Evolutionary conservation across 1,140 invertebrate genomes (phyloP), one percentile per base, ranked within the genome.

Genomic region (Heliconius hewitsoni): DNA sequence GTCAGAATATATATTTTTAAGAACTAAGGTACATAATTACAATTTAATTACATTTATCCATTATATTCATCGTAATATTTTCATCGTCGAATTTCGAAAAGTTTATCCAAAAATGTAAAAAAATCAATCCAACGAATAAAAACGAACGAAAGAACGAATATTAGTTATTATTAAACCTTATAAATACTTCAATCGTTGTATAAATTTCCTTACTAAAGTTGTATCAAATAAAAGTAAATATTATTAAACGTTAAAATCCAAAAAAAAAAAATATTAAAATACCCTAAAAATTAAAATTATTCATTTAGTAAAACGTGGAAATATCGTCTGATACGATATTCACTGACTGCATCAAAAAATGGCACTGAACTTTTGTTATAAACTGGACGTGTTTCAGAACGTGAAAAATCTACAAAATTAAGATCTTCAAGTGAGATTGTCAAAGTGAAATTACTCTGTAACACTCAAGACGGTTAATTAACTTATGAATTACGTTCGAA

Each of bases 171-270:
- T 66, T 66, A 1, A 66, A 66, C 3, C 60, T 30, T 66, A 66
- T n/a, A 66, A 66, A 66, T 66, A 66, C 27, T 66, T 66, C 1
- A 66, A 66, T 66, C 60, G 60, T 66, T 66, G 60, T 16, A 66
- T 30, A 60, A 16, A 66, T 30, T 30, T 66, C 60, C 60, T 66
- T 66, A 13, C 55, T 11, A 46, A 46, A 46, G 42, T 66, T 66
- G 60, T 66, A 66, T 27, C 11, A 27, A 66, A 66, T 66, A 66
- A 66, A 66, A 27, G 3, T 66, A 5, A 66, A 30, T 30, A 66
- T 66, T 23, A 30, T 66, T 66, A 27, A 66, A 66, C 16, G 23
- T 66, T 66, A 66, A 30, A 66, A 27, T 27, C 8, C n/a, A 60
- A 46, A 16, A 16, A 42, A 16, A 46, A 4, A 13, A 66, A 23